Evolutionary conservation across 2,797 vertebrate genomes (phyloP), one percentile per base, ranked within the genome.

Genomic region (Crenuchus spilurus): DNA sequence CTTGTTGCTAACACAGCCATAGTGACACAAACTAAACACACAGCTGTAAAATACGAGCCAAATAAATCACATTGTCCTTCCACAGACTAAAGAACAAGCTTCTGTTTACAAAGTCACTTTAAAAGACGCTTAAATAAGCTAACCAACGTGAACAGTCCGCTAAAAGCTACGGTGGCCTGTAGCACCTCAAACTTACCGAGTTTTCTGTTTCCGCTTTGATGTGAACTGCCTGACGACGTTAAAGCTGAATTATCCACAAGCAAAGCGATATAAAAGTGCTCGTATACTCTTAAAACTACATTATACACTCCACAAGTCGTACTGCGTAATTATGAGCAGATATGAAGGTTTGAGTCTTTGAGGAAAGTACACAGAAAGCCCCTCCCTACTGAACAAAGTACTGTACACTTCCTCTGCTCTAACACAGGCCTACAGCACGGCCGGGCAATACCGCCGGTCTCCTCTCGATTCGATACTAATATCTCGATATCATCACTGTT

Each of bases 161-260:
- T n/a, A 26, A 30, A 22, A 18, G 39, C 22, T 52, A 39, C 48
- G 24, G 60, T 44, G 4, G 26, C 24, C 10, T 37, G 1, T n/a
- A 24, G 63, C 76, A 78, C 72, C 68, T 83, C 72, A 84, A 92
- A 93, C 92, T 93, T 82, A 84, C 81, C 76, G 24, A 82, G 5
- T 74, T 71, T 91, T 92, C 91, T 92, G 91, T 90, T 93, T 94
- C 91, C 90, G 89, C 87, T 90, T 92, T 91, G 88, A 88, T 89
- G 86, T 64, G 5, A 22, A 74, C 41, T 78, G 72, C 70, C 55
- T 30, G 35, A 28, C 26, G 13, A 39, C 20, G 14, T 42, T 20
- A 64, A 31, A 8, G 8, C 10, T 28, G 5, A 37, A 18, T n/a
- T 37, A 18, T 13, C 31, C 20, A 8, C n/a, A 7, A 11, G 2